A percentile compares a stretch with the other conserved stretches of the same genome.
These are phyloP conservation scores for Antedon bifida DNA, from an alignment of 35 echinoderm and acorn worm species.

Conservation along the genomic window DNA sequence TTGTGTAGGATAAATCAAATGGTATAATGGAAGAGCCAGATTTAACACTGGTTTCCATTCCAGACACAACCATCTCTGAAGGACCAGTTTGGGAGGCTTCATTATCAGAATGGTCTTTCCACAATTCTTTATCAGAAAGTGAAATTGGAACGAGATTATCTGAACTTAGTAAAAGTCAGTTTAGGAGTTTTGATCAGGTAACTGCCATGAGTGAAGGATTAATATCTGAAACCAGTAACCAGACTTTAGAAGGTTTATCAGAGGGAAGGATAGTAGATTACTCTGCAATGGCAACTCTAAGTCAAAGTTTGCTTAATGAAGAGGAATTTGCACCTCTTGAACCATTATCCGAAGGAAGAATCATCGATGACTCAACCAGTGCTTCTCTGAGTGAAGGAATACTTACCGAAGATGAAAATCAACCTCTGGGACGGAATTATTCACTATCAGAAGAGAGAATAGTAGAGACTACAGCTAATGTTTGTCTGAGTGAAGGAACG, in stretches of 20 bases:
- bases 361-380: background rate
- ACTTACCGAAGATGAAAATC: background rate
- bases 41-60: constrained; percentile 30
- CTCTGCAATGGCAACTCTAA: background rate
- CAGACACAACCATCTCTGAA: constrained; percentile 26
- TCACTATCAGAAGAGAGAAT: too few species aligned
- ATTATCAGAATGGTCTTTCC: background rate
- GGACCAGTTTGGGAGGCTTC: background rate
- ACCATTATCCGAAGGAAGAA: too few species aligned
- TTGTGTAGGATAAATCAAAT: background rate
- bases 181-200: background rate
- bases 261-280: background rate
- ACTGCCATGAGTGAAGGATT: background rate
- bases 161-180: background rate
- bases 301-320: constrained; percentile 15
- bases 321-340: too few species aligned
- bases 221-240: background rate
- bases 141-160: background rate
- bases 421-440: too few species aligned
- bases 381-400: constrained; percentile 7
- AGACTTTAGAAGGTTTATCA: background rate
- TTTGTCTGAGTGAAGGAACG: background rate
- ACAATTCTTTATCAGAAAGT: background rate
- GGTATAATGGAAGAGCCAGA: constrained; percentile 52
- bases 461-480: too few species aligned